Base-by-base conservation (phyloP, 2,797 vertebrate species). In the Pelochelys cantorii region DNA sequence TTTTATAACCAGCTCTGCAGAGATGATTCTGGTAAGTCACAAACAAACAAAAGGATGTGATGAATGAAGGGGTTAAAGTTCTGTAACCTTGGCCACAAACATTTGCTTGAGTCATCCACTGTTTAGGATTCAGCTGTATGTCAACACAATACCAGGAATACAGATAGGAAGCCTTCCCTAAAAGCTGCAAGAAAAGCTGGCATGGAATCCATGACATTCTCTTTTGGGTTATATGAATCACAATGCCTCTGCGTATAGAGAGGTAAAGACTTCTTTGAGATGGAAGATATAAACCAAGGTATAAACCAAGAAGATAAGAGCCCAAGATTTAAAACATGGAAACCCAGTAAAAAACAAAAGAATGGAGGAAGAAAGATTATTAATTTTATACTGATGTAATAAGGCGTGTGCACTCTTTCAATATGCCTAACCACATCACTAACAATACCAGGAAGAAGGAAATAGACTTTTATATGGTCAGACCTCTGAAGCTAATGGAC, bases 401-500 rank as follows among this genome's bases (percentile, higher is more conserved):
- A 52, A 48, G 6, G 20, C 71, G 15, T 83, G 56, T 71, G 81
- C 12, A 65, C n/a, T 20, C 77, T 0, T 5, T 48, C 59, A 83
- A 56, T 48, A 48, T 25, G 68, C 31, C 22, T 71, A n/a, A 3
- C 8, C n/a, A 5, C 42, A 7, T 22, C 60, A 79, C 54, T 79
- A 37, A 87, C 17, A 84, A 2, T 34, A 42, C 5, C 5, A 87
- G 11, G 10, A 68, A 85, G 5, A 3, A 80, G 3, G 11, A 90
- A 85, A 79, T 11, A 74, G 62, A 4, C 48, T 80, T 7, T 10
- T 27, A 17, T 71, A 31, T 56, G 5, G 18, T 83, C 25, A 52
- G 79, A 53, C 0, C 0, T 5, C 56, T 74, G 22, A 53, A n/a
- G 0, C 0, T 23, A 90, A 85, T 4, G 55, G 56, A 1, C 5